phyloP scores from a whole-genome alignment of 2,113 vertebrate genomes.

The Neotoma lepida region DNA sequence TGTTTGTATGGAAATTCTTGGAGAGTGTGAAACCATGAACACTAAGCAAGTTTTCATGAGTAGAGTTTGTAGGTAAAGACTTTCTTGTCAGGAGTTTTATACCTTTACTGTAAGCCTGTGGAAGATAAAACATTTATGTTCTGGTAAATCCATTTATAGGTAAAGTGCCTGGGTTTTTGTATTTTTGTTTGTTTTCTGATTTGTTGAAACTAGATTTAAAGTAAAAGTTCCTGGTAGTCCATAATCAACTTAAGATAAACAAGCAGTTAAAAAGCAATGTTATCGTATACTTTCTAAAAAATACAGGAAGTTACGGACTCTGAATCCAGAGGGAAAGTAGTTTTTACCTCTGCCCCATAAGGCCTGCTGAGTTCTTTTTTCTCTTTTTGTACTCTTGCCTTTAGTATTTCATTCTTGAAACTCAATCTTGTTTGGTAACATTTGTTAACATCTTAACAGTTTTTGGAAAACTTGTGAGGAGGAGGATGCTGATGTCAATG shows the following conservation, averaged over 20 bases:
- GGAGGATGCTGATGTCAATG: neutral
- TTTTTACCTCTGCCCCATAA: neutral
- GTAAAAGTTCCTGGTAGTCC: neutral
- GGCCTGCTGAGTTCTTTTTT: neutral
- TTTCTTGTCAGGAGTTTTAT: constrained; percentile 18
- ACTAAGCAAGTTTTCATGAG: constrained; percentile 46
- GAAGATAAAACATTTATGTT: constrained; percentile 19
- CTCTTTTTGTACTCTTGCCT: neutral
- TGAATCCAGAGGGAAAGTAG: neutral
- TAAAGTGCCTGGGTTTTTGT: neutral
- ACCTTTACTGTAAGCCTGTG: neutral
- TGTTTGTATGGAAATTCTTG: constrained; percentile 50
- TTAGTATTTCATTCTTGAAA: constrained; percentile 43
- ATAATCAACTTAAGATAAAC: constrained; percentile 28
- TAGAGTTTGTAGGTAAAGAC: constrained; percentile 37
- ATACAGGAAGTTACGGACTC: neutral
- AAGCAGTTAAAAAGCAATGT: neutral
- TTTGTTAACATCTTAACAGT: neutral
- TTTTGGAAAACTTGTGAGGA: constrained; percentile 6
- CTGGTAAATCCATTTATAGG: constrained; percentile 7
- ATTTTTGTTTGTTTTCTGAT: neutral
- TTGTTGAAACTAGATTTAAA: constrained; percentile 51
- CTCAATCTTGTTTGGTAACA: neutral
- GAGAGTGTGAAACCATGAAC: constrained; percentile 28
- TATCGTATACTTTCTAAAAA: neutral